Percentiles rank a stretch among this genome's conserved stretches.
These are phyloP conservation scores for Ophioderma brevispina DNA, from an alignment of 35 echinoderm and acorn worm genomes.

Conservation along the genomic window DNA sequence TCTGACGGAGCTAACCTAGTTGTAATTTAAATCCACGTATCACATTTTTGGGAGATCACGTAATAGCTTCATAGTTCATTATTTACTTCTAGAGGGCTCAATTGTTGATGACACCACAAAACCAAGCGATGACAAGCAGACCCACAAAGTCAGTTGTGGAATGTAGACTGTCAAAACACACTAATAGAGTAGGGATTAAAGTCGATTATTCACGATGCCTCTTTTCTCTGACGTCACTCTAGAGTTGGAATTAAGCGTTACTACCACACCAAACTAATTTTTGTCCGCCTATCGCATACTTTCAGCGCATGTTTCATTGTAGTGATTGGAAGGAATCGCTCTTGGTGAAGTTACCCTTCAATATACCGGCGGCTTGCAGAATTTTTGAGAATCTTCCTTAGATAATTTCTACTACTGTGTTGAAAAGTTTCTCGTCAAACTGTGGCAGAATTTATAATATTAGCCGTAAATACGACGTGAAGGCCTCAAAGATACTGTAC, in stretches of 20 bases:
- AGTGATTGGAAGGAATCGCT: slow-evolving; percentile 16
- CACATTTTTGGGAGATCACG: no score
- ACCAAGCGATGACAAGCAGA: no score
- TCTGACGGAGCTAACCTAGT: no score
- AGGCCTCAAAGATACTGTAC: not conserved
- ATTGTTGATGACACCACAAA: no score
- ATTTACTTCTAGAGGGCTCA: no score
- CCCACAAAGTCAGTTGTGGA: no score
- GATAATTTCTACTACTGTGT: slow-evolving; percentile 20
- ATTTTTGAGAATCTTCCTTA: slow-evolving; percentile 2
- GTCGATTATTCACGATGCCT: slow-evolving; percentile 1
- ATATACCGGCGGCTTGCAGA: not conserved
- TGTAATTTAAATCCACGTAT: no score
- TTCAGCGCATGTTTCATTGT: slow-evolving; percentile 24
- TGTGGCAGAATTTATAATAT: not conserved
- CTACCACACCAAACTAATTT: slow-evolving; percentile 19
- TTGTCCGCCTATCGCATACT: not conserved
- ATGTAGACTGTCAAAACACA: not conserved
- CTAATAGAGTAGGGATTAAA: not conserved
- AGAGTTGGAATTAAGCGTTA: slow-evolving; percentile 8
- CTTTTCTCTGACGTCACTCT: slow-evolving; percentile 15
- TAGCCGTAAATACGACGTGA: not conserved
- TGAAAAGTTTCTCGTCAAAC: not conserved
- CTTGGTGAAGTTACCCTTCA: slow-evolving; percentile 11
- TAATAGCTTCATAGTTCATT: no score